A percentile compares a stretch with the other conserved stretches of the same genome.
Conservation (phyloP, 1,140 invertebrate species). For the Lanistes nyassanus region DNA sequence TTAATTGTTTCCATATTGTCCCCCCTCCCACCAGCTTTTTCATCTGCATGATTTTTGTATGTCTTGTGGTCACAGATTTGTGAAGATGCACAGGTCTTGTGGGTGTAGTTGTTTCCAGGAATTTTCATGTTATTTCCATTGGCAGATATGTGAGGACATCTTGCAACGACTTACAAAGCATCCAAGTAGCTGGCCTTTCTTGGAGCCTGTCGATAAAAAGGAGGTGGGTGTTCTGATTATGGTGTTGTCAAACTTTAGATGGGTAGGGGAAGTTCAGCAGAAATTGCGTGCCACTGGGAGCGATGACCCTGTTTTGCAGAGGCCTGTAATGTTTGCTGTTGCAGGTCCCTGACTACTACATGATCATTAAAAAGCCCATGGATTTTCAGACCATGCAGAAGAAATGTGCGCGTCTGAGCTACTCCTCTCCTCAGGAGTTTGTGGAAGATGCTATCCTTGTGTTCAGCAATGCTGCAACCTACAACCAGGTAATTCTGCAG, state of each 20-base stretch:
- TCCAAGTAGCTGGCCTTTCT: constrained; percentile 59
- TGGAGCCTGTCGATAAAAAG: constrained; percentile 56
- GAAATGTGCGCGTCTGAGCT: constrained; percentile 51
- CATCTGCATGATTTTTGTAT: no score
- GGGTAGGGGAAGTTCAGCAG: background rate
- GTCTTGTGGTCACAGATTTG: no score
- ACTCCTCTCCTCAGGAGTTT: constrained; percentile 56
- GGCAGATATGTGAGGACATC: constrained; percentile 61
- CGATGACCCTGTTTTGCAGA: background rate
- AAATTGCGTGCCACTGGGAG: no score
- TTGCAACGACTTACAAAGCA: constrained; percentile 52
- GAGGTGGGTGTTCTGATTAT: constrained; percentile 43
- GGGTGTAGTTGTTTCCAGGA: background rate
- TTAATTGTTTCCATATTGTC: no score
- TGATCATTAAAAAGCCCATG: constrained; percentile 58
- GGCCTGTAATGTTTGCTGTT: background rate
- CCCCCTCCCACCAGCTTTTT: no score
- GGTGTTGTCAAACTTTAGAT: no score
- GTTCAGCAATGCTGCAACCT: constrained; percentile 56
- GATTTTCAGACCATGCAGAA: constrained; percentile 61
- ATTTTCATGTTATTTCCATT: constrained; percentile 10
- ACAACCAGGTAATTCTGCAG: constrained; percentile 51
- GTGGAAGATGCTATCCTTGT: constrained; percentile 57
- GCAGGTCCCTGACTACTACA: constrained; percentile 62
- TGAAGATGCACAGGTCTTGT: background rate